Conservation (phyloP, 2,797 vertebrate genomes). For the Atherinosoma microstoma region DNA sequence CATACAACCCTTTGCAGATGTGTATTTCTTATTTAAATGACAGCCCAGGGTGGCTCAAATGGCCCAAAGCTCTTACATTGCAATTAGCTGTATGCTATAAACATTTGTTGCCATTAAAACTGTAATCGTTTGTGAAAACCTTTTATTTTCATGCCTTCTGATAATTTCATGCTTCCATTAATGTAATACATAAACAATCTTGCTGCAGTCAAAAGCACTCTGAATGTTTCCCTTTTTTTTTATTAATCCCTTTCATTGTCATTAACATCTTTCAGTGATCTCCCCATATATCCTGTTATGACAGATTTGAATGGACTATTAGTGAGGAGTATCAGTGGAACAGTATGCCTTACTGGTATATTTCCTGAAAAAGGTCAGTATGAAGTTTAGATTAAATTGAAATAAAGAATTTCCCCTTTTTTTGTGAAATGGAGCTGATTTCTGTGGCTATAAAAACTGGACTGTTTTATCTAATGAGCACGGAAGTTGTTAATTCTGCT, state of each 20-base stretch:
- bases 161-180: slow-evolving; percentile 20
- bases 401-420: slow-evolving; percentile 38
- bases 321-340: slow-evolving; percentile 9
- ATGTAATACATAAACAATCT: slow-evolving; percentile 17
- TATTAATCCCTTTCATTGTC: neutral
- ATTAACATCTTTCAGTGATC: neutral
- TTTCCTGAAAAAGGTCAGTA: slow-evolving; percentile 15
- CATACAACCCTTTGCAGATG: slow-evolving; percentile 9
- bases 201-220: slow-evolving; percentile 6
- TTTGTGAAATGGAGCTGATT: slow-evolving; percentile 30
- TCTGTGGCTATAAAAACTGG: slow-evolving; percentile 26
- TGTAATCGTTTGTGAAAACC: slow-evolving; percentile 12
- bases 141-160: slow-evolving; percentile 9
- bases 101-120: slow-evolving; percentile 14
- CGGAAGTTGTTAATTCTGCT: slow-evolving; percentile 54
- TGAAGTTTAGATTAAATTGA: slow-evolving; percentile 17
- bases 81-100: slow-evolving; percentile 13
- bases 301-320: slow-evolving; percentile 26
- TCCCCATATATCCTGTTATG: neutral
- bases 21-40: slow-evolving; percentile 21
- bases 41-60: neutral
- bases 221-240: slow-evolving; percentile 10
- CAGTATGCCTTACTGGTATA: slow-evolving; percentile 7
- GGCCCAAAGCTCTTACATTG: slow-evolving; percentile 1
- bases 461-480: slow-evolving; percentile 63